phyloP scores from a whole-genome alignment of 2,888 invertebrate genomes.

The Baronia brevicornis region DNA sequence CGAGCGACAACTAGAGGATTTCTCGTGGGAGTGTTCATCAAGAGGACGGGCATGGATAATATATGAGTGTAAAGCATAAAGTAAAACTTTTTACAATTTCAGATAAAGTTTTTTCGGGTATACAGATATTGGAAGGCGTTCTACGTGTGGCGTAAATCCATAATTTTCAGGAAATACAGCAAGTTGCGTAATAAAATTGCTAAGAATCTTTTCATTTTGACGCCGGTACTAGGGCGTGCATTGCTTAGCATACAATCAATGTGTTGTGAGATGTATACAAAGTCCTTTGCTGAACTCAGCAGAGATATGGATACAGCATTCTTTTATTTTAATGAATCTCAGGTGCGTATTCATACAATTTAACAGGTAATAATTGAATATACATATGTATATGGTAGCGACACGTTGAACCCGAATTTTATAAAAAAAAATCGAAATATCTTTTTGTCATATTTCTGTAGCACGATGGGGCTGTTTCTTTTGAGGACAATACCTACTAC shows the following conservation, averaged over 20 bases:
- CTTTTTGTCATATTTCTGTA: no score
- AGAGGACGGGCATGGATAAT: no score
- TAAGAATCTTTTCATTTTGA: conserved; percentile 83
- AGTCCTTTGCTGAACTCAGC: conserved; percentile 77
- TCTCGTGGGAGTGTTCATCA: no score
- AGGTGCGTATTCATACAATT: conserved; percentile 52
- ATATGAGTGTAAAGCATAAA: no score
- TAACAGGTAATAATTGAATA: no score
- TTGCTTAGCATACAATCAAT: conserved; percentile 82
- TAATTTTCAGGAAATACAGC: conserved; percentile 80
- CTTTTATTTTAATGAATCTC: conserved; percentile 82
- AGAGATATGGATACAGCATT: conserved; percentile 69
- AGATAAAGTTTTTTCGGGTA: conserved; percentile 80
- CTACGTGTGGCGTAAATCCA: conserved; percentile 85
- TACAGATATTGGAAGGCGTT: conserved; percentile 88
- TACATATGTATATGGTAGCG: no score
- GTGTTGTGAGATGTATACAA: conserved; percentile 77
- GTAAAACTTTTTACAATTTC: conserved; percentile 17
- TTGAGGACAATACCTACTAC: no score
- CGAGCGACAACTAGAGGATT: no score
- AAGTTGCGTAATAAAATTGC: conserved; percentile 75
- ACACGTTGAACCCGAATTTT: no score
- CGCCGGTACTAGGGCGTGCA: conserved; percentile 82
- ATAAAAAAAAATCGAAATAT: neutral
- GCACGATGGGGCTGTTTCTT: no score